A percentile compares a stretch with the other conserved stretches of the same genome.
Evolutionary conservation across 2,113 vertebrate genomes (phyloP).

Genomic region (Alligator mississippiensis): DNA sequence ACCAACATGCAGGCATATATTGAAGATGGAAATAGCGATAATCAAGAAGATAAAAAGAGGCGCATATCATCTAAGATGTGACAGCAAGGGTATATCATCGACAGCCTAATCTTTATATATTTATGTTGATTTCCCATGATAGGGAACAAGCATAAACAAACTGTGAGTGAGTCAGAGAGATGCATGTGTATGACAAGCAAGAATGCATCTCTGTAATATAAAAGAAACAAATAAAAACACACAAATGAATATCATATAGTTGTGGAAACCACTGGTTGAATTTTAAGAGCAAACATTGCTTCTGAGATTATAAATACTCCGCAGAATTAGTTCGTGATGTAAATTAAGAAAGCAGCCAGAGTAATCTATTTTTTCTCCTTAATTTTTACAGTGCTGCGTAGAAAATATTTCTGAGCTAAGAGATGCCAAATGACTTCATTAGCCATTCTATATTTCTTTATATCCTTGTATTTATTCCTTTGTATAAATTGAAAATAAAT

Average conservation of each 20-base stretch:
- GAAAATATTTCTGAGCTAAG: not conserved
- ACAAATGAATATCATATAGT: not conserved
- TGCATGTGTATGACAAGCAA: not conserved
- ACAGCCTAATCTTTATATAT: not conserved
- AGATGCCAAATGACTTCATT: constrained; percentile 3
- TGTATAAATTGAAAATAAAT: not conserved
- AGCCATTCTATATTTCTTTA: not conserved
- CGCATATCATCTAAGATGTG: not conserved
- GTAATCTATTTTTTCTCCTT: constrained; percentile 6
- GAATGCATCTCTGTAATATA: not conserved
- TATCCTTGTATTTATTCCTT: not conserved
- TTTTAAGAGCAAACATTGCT: constrained; percentile 24
- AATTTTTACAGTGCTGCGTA: constrained; percentile 12
- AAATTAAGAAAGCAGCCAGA: not conserved
- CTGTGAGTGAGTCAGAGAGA: not conserved
- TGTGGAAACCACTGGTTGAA: constrained; percentile 2
- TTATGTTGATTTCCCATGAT: not conserved
- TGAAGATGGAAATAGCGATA: not conserved
- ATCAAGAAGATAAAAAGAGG: not conserved
- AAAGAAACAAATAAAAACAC: not conserved
- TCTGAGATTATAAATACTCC: constrained; percentile 2
- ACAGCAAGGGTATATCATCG: not conserved
- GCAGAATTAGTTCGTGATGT: not conserved
- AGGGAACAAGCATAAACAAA: not conserved
- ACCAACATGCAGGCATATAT: not conserved